phyloP scores from a whole-genome alignment of 2,797 vertebrate species.

The Danio choprae region DNA sequence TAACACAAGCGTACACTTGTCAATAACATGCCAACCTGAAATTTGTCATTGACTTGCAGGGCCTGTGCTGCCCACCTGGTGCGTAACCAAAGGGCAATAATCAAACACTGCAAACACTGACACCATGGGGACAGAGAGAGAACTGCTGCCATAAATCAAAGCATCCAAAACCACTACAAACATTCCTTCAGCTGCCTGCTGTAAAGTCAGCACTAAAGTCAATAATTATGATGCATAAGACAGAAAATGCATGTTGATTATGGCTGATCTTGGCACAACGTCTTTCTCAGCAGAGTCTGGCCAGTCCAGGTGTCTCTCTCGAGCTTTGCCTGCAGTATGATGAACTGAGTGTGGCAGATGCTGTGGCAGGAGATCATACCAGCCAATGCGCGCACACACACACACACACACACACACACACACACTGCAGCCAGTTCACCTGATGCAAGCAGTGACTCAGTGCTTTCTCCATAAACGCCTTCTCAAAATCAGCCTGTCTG shows the following conservation, averaged over 20 bases:
- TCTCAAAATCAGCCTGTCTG: slow-evolving; percentile 1
- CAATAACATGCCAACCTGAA: slow-evolving; percentile 22
- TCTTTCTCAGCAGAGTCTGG: slow-evolving; percentile 72
- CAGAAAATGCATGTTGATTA: slow-evolving; percentile 80
- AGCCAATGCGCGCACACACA: slow-evolving; percentile 34
- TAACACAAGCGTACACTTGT: neutral
- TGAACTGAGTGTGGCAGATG: slow-evolving; percentile 44
- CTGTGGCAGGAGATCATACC: slow-evolving; percentile 40
- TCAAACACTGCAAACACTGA: slow-evolving; percentile 75
- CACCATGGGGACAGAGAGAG: slow-evolving; percentile 73
- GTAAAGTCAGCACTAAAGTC: slow-evolving; percentile 26
- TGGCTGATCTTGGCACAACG: slow-evolving; percentile 73
- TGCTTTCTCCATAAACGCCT: slow-evolving; percentile 11
- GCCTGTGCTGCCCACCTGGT: slow-evolving; percentile 29
- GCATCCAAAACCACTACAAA: slow-evolving; percentile 11
- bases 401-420: neutral
- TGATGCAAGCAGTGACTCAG: slow-evolving; percentile 31
- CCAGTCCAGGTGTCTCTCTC: slow-evolving; percentile 70
- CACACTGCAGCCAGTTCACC: slow-evolving; percentile 33
- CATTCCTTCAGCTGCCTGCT: slow-evolving; percentile 3
- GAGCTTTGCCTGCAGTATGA: slow-evolving; percentile 49
- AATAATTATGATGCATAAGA: slow-evolving; percentile 74
- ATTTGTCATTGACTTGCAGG: slow-evolving; percentile 34
- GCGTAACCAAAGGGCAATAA: slow-evolving; percentile 23
- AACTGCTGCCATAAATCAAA: slow-evolving; percentile 66